Base-by-base conservation (phyloP, 1,140 invertebrate genomes). In the Eueides isabella region DNA sequence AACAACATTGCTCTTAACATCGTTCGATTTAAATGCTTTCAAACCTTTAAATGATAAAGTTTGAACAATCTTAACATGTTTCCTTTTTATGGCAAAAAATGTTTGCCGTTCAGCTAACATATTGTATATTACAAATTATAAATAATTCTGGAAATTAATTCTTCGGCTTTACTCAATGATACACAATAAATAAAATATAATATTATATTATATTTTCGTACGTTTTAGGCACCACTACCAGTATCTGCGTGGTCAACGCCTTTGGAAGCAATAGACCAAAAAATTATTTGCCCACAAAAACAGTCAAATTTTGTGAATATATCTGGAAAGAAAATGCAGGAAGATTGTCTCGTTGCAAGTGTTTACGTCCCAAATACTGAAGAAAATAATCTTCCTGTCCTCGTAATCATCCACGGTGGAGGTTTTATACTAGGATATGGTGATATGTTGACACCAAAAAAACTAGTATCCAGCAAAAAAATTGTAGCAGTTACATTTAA, bases 351-450 rank as follows among this genome's bases (percentile, higher is more conserved):
- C 5, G 72, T 85, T 41, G 80, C 80, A 6, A 88, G 85, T 61
- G 41, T 88, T 9, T 85, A 77, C 28, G 79, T 85, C n/a, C 85
- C 86, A 5, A 74, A 83, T 35, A 86, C 77, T 5, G 62, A 79
- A 5, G 33, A 78, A 44, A 78, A 73, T 41, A 84, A 84, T 67
- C 74, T 88, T 7, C 73, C 87, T 4, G 87, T 89, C 2, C 11
- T 85, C 9, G 85, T 88, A 26, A 78, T 77, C 28, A 79, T 89
- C 7, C 86, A 89, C 41, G 85, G 85, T 19, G 86, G 86, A 61
- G 86, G 69, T 31, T 85, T 79, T 73, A 41, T 78, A 63, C 5
- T 81, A 19, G 80, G 80, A 2, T 79, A 66, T 65, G 85, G 83
- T 31, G 48, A 82, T 71, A 62, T 81, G 35, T 14, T 74, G 1